Percentiles rank a stretch among this genome's conserved stretches.
phyloP scores from a whole-genome alignment of 1,140 invertebrate genomes.

The Heliconius eleuchia region DNA sequence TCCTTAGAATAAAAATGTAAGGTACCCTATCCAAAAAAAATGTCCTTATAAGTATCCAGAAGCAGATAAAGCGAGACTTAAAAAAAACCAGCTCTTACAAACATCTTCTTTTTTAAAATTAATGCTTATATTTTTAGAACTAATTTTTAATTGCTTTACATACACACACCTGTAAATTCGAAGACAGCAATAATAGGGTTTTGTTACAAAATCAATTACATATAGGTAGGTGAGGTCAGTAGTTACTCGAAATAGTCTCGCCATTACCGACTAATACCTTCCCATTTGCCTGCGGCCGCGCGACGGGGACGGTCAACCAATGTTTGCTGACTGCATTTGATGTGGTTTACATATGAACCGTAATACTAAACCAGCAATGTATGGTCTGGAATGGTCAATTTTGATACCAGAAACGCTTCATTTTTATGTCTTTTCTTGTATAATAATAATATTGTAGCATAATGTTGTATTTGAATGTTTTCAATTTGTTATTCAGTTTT shows the following conservation, averaged over 20 bases:
- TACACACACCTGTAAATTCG: background rate
- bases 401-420: background rate
- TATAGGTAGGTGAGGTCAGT: slow-evolving; percentile 71
- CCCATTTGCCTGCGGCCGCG: slow-evolving; percentile 75
- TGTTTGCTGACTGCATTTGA: slow-evolving; percentile 44
- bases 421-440: background rate
- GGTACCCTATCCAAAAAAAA: too few species aligned
- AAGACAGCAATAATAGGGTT: slow-evolving; percentile 48
- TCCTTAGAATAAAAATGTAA: background rate
- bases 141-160: background rate
- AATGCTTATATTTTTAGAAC: background rate
- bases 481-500: too few species aligned
- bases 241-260: slow-evolving; percentile 73
- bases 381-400: background rate
- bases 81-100: too few species aligned
- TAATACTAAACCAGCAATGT: background rate
- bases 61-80: too few species aligned
- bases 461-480: too few species aligned
- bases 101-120: background rate
- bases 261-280: slow-evolving; percentile 78
- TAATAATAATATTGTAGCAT: too few species aligned
- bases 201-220: slow-evolving; percentile 70
- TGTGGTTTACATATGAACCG: slow-evolving; percentile 41
- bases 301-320: slow-evolving; percentile 61
- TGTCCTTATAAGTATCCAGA: too few species aligned